Conservation (phyloP, 1,140 invertebrate genomes). For the Calosoma granatense region DNA sequence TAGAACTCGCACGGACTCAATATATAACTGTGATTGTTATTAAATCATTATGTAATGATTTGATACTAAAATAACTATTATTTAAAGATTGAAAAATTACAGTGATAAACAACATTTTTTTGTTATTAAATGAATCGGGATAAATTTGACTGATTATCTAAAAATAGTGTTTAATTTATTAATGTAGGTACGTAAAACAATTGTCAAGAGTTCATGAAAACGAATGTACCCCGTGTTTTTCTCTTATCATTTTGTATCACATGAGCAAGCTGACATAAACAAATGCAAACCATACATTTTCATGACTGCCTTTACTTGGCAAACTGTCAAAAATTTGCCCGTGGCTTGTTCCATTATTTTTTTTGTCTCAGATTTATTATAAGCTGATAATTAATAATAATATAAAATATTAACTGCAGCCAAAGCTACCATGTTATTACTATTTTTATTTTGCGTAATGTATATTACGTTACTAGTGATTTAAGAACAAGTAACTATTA, state of each 20-base stretch:
- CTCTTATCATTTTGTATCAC: constrained; percentile 1
- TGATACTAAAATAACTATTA: no score
- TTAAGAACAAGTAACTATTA: no score
- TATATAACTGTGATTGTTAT: no score
- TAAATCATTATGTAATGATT: no score
- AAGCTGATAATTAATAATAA: neutral
- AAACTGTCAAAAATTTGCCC: neutral
- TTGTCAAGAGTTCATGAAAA: neutral
- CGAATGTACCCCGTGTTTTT: neutral
- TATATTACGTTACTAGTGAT: no score
- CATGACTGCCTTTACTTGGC: neutral
- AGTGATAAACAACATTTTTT: neutral
- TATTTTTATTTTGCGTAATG: no score
- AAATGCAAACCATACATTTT: neutral
- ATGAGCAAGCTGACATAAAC: neutral
- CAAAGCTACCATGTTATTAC: no score
- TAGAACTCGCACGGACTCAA: no score
- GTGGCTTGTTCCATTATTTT: constrained; percentile 1
- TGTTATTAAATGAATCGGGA: neutral
- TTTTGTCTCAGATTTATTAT: neutral
- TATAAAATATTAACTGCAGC: no score
- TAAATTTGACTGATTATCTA: neutral
- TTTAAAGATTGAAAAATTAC: neutral
- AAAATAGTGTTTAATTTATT: neutral
- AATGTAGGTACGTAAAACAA: neutral